Percentiles rank a stretch among this genome's conserved stretches.
Evolutionary conservation across 64 coral and sea anemone species (phyloP).

Genomic region (Porites australiensis): DNA sequence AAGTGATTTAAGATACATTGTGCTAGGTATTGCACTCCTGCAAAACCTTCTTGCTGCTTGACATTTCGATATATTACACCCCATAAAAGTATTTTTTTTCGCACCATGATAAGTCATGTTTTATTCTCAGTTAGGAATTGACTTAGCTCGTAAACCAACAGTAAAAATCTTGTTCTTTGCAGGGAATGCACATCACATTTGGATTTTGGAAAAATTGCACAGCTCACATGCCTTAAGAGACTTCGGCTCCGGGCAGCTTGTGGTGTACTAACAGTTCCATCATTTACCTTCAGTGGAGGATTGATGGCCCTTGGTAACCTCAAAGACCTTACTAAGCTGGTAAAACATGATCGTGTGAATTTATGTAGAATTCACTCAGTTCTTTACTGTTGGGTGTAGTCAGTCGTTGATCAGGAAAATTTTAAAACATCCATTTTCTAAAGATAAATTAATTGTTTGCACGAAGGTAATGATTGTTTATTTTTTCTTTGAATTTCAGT

Average conservation of each 20-base stretch:
- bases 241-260: conserved; percentile 67
- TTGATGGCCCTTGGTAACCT: conserved; percentile 37
- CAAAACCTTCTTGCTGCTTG: background rate
- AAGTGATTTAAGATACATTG: no score
- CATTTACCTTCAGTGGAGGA: conserved; percentile 73
- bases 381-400: no score
- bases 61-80: no score
- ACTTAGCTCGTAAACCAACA: no score
- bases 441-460: no score
- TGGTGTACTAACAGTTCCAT: conserved; percentile 42
- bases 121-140: no score
- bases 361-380: background rate
- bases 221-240: conserved; percentile 35
- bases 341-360: background rate
- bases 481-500: conserved; percentile 31
- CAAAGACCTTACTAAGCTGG: conserved; percentile 63
- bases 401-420: no score
- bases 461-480: no score
- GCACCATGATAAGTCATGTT: no score
- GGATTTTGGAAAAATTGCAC: conserved; percentile 65
- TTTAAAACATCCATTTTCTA: no score
- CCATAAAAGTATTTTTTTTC: no score
- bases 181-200: conserved; percentile 56
- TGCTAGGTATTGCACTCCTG: no score
- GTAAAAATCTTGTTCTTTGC: background rate